Conservation (phyloP, 1,140 invertebrate species). For the Dolichoris vasculosae region DNA sequence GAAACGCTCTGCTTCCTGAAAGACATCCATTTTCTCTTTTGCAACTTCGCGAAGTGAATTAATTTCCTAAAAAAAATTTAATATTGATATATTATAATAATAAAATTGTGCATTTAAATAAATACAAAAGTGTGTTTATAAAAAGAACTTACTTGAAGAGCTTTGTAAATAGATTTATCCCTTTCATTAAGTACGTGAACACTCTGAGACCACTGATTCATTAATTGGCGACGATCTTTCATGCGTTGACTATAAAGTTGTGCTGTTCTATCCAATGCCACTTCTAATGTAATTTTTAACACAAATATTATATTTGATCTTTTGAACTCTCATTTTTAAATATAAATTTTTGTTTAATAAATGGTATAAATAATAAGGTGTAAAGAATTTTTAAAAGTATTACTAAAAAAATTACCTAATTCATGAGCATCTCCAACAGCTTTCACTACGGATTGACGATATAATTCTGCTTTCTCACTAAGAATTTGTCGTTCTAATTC, state of each 20-base stretch:
- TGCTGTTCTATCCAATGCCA: slow-evolving; percentile 67
- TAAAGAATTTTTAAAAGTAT: not conserved
- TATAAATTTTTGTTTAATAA: not conserved
- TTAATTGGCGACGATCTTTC: slow-evolving; percentile 66
- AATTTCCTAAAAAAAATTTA: slow-evolving; percentile 61
- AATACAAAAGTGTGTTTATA: not conserved
- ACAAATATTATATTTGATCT: not conserved
- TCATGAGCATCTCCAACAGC: slow-evolving; percentile 64
- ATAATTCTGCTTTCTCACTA: slow-evolving; percentile 61
- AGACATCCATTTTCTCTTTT: slow-evolving; percentile 57
- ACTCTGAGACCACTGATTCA: slow-evolving; percentile 71
- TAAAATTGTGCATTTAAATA: not conserved
- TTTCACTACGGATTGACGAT: slow-evolving; percentile 60
- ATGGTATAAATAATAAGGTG: not conserved
- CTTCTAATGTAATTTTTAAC: slow-evolving; percentile 52
- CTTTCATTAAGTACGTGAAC: slow-evolving; percentile 64
- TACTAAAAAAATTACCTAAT: slow-evolving; percentile 55
- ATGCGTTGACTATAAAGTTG: slow-evolving; percentile 67
- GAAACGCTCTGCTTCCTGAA: slow-evolving; percentile 66
- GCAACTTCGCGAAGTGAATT: slow-evolving; percentile 60
- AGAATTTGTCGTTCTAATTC: slow-evolving; percentile 69
- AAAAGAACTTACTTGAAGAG: slow-evolving; percentile 56
- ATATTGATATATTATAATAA: not conserved
- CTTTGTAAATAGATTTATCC: slow-evolving; percentile 65
- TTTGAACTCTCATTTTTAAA: not conserved